These are phyloP conservation scores for Trachelus iudaicus DNA, from an alignment of 2,888 invertebrate genomes.

Conservation along the genomic window DNA sequence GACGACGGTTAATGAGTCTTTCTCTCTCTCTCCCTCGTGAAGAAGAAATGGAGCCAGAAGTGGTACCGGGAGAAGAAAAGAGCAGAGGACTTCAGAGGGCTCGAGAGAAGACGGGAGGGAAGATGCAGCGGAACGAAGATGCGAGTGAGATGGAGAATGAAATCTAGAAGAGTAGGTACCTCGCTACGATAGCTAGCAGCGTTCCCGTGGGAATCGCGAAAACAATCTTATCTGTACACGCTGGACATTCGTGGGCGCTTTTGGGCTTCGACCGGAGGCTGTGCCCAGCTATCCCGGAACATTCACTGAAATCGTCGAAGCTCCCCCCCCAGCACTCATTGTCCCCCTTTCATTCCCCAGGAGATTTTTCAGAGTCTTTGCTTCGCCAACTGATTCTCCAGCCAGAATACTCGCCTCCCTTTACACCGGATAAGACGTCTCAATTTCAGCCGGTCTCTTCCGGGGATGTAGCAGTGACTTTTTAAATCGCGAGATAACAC, in stretches of 20 bases:
- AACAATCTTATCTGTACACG: constrained; percentile 41
- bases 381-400: constrained; percentile 39
- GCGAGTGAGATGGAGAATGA: constrained; percentile 11
- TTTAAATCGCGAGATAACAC: neutral
- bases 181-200: neutral
- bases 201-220: constrained; percentile 37
- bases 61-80: neutral
- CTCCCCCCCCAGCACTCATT: neutral
- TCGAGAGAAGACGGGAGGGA: constrained; percentile 19
- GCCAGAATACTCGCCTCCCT: constrained; percentile 40
- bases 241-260: neutral
- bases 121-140: constrained; percentile 1
- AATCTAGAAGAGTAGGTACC: no score
- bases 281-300: neutral
- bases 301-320: neutral
- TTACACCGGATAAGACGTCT: constrained; percentile 56
- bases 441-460: constrained; percentile 39
- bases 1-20: constrained; percentile 46
- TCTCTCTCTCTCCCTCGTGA: neutral
- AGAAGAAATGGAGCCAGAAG: neutral
- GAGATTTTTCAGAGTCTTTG: constrained; percentile 47
- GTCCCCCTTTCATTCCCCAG: constrained; percentile 41
- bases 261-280: neutral
- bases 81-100: constrained; percentile 8
- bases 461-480: neutral